Evolutionary conservation across 2,888 invertebrate genomes (phyloP), one percentile per base, ranked within the genome.

Genomic region (Ernsta delagoae): DNA sequence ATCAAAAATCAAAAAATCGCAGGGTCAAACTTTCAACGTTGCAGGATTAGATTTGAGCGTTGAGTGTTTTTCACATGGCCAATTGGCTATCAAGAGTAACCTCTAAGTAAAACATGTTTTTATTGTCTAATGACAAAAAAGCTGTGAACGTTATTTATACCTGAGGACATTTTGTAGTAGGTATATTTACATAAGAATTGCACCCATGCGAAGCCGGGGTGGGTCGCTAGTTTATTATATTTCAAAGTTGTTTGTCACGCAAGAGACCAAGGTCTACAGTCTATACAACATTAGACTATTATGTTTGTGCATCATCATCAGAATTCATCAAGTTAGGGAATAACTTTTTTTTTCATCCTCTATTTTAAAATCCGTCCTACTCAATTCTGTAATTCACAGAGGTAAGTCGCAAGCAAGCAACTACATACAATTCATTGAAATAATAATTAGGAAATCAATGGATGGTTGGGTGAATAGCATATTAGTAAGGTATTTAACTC

Each of bases 401-500:
- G n/a, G n/a, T n/a, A n/a, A n/a, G n/a, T n/a, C n/a, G n/a, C n/a
- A n/a, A n/a, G n/a, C n/a, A n/a, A 24, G 24, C 3, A 24, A 24
- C 3, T 24, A 24, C 3, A 24, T 24, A 24, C 24, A 24, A 24
- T 24, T 24, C 24, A 24, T 24, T 1, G 24, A 24, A 24, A 24
- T 24, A 24, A 24, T 24, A 24, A 24, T 24, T 24, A 24, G 24
- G 24, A 24, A 24, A 24, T 24, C 24, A 3, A 24, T 24, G 24
- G 24, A 24, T 24, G 24, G 24, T 24, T 24, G 24, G 24, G 24
- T 24, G 3, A 24, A 1, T 41, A 3, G 9, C 1, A 41, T 41
- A 41, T 41, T 41, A 41, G 8, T 9, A 0, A 41, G 1, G 3
- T 41, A 41, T 41, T 41, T 41, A 9, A 9, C 86, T 87, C 89